Percentiles rank a stretch among this genome's conserved stretches.
These are phyloP conservation scores for Ormia ochracea DNA, from an alignment of 2,888 invertebrate genomes.

Conservation along the genomic window DNA sequence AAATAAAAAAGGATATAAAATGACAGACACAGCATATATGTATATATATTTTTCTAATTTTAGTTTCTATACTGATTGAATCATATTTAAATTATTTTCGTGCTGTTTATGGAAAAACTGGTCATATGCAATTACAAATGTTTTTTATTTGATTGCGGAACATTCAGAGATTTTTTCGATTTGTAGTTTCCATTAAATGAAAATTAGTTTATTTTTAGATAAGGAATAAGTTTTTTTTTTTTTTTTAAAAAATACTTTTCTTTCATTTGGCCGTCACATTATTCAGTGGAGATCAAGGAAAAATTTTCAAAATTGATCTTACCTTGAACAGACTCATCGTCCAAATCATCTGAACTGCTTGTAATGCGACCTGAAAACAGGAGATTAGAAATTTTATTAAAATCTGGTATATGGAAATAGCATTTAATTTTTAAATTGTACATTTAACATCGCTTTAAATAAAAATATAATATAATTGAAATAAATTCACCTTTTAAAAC, in stretches of 20 bases:
- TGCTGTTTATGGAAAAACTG: conserved; percentile 21
- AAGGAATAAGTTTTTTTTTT: neutral
- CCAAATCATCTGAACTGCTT: conserved; percentile 91
- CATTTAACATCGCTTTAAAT: too few species aligned
- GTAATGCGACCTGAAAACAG: conserved; percentile 84
- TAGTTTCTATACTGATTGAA: conserved; percentile 2
- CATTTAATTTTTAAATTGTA: too few species aligned
- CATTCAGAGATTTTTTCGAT: conserved; percentile 30
- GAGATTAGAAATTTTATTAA: too few species aligned
- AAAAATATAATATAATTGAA: too few species aligned
- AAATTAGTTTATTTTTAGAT: neutral
- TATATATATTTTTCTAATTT: conserved; percentile 4
- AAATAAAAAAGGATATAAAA: conserved; percentile 31
- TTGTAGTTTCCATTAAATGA: conserved; percentile 15
- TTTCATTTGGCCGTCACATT: conserved; percentile 55
- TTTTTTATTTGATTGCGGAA: conserved; percentile 32
- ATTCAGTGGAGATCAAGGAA: conserved; percentile 77
- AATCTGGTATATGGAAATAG: too few species aligned
- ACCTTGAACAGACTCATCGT: conserved; percentile 77
- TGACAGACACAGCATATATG: conserved; percentile 41
- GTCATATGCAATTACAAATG: conserved; percentile 19
- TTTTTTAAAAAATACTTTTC: neutral
- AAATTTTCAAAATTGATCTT: conserved; percentile 77
- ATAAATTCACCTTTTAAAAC: too few species aligned
- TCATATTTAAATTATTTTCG: neutral